Evolutionary conservation across 2,113 vertebrate species (phyloP).

Genomic region (Panurus biarmicus): DNA sequence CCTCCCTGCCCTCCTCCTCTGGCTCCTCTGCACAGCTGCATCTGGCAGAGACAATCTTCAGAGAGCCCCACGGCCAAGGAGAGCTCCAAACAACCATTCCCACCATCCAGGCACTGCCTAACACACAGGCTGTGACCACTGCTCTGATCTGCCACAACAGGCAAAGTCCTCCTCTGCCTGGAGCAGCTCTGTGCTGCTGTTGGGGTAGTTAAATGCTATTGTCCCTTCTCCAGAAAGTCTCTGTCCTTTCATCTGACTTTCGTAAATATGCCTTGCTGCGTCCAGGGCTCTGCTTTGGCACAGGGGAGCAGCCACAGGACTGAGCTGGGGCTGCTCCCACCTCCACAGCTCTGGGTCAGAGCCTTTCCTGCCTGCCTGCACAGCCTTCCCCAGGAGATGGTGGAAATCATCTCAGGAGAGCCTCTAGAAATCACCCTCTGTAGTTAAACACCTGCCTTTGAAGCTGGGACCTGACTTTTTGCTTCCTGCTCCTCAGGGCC

Average conservation of each 20-base stretch:
- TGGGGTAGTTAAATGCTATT: not conserved
- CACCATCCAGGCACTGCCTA: not conserved
- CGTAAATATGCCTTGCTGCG: not conserved
- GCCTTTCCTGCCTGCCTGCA: not conserved
- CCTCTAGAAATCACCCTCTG: not conserved
- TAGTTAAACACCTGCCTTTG: not conserved
- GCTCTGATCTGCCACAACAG: not conserved
- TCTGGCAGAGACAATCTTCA: not conserved
- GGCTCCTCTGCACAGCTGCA: not conserved
- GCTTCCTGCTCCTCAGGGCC: not conserved
- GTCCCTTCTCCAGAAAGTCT: not conserved
- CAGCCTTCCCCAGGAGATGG: not conserved
- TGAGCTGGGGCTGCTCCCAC: not conserved
- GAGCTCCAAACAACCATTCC: not conserved
- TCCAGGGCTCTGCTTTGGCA: not conserved
- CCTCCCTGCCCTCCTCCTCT: not conserved
- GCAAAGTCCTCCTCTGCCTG: not conserved
- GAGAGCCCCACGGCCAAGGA: not conserved
- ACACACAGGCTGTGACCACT: rapidly evolving
- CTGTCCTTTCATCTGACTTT: not conserved
- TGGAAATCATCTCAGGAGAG: not conserved
- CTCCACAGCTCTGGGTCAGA: not conserved
- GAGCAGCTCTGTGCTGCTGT: not conserved
- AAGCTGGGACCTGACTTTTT: not conserved
- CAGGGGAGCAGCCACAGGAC: not conserved